These are phyloP conservation scores for Druceiella hillmani DNA, from an alignment of 2,888 invertebrate species.

Conservation along the genomic window DNA sequence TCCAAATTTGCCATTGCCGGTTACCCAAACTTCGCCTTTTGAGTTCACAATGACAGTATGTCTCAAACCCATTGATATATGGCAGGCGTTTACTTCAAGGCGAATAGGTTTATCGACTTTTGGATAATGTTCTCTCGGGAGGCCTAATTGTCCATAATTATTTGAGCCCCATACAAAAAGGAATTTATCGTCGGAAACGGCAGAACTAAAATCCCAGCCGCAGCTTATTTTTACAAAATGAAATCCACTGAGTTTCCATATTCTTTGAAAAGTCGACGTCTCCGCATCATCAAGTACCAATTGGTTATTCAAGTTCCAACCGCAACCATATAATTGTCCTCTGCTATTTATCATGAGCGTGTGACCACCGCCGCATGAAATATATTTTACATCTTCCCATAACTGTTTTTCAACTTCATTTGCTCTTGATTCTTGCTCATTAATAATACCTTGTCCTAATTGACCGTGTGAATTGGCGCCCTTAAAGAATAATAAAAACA, in stretches of 20 bases:
- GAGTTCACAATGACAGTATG: constrained; percentile 62
- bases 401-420: constrained; percentile 38
- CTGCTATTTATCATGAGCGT: constrained; percentile 60
- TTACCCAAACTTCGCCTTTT: constrained; percentile 55
- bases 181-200: constrained; percentile 60
- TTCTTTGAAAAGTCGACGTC: constrained; percentile 51
- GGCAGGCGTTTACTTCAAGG: constrained; percentile 46
- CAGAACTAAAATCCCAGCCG: constrained; percentile 81
- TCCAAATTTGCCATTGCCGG: constrained; percentile 63
- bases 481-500: constrained; percentile 40
- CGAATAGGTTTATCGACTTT: constrained; percentile 36
- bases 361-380: constrained; percentile 75
- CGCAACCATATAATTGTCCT: constrained; percentile 70
- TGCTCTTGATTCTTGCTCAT: constrained; percentile 62
- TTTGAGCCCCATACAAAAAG: constrained; percentile 83
- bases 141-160: constrained; percentile 68
- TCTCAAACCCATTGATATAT: constrained; percentile 62
- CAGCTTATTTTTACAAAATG: constrained; percentile 60
- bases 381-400: constrained; percentile 52
- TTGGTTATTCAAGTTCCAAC: constrained; percentile 74
- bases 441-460: constrained; percentile 61
- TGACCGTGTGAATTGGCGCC: constrained; percentile 84
- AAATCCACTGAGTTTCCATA: constrained; percentile 51
- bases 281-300: constrained; percentile 53
- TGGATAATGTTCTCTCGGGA: constrained; percentile 46